Base-by-base conservation (phyloP, 92 coral and sea anemone species). In the Bergia sp. region DNA sequence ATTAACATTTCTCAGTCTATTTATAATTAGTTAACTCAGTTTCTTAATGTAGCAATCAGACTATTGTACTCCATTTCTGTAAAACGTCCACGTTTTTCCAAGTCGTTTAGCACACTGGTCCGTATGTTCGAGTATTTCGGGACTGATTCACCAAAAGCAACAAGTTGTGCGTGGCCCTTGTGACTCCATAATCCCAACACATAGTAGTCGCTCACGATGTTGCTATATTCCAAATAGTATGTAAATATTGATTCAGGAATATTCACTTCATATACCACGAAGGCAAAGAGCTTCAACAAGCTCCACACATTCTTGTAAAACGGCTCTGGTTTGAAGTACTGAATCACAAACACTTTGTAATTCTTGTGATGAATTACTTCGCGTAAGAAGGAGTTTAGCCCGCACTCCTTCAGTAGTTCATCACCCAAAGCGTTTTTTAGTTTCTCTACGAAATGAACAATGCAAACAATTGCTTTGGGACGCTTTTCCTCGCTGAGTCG, bases 21-120 rank as follows among this genome's bases (percentile, higher is more conserved):
- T 45, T 45, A 23, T 67, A 67, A 67, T 21, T 21, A 2, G 5
- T 67, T 73, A 11, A 10, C 44, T 81, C 72, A 55, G 7, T 83
- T 83, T 41, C 77, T 37, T 20, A 83, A n/a, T 65, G 86, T 83
- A 15, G 77, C 77, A 43, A 67, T 67, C 42, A 83, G 47, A 47
- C 86, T 83, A 64, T 83, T 83, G 16, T 83, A 83, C 73, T 83
- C 86, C 40, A 83, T 37, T 67, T 82, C 86, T 9, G 86, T 82
- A 21, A 5, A 69, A 1, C 86, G 86, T 43, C 86, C 86, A 13
- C 86, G 77, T 65, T 83, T 83, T 65, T 83, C 86, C 77, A 83
- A 44, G 50, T 83, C 86, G 29, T 83, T 42, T 18, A 83, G n/a
- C n/a, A 83, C 86, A 67, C 78, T 83, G 8, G 29, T 43, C 3